Conservation (phyloP, 2,888 invertebrate genomes). For the Drosophila kuntzei region DNA sequence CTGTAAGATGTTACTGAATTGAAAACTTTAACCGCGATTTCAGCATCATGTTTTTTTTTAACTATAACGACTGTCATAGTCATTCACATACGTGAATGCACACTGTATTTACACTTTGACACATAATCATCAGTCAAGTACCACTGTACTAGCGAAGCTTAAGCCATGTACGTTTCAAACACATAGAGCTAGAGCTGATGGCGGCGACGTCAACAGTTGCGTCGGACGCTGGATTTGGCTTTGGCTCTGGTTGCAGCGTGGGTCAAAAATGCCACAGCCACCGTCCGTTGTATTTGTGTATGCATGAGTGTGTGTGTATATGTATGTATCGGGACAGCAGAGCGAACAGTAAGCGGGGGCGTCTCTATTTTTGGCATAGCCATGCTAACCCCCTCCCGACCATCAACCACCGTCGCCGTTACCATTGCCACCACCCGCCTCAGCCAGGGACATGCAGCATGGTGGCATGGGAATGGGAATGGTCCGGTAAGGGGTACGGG, state of each 20-base stretch:
- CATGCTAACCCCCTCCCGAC: slow-evolving; percentile 26
- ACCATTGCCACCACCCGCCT: slow-evolving; percentile 32
- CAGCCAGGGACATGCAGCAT: slow-evolving; percentile 52
- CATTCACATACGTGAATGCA: no score
- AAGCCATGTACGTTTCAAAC: slow-evolving; percentile 64
- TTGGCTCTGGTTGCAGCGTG: slow-evolving; percentile 55
- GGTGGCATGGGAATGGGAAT: slow-evolving; percentile 8
- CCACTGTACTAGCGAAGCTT: slow-evolving; percentile 72
- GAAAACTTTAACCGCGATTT: no score
- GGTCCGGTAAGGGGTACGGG: slow-evolving; percentile 16
- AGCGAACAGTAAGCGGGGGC: slow-evolving; percentile 62
- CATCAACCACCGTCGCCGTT: slow-evolving; percentile 4
- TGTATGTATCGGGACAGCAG: slow-evolving; percentile 29
- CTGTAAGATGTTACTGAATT: no score
- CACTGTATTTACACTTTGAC: background rate
- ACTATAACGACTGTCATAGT: no score
- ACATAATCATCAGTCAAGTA: background rate
- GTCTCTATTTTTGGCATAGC: slow-evolving; percentile 76
- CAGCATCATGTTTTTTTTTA: no score
- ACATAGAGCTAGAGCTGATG: slow-evolving; percentile 58
- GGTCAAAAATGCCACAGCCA: slow-evolving; percentile 56
- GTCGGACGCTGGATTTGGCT: slow-evolving; percentile 52
- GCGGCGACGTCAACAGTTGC: slow-evolving; percentile 46
- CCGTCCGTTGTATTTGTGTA: slow-evolving; percentile 2
- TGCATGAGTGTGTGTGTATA: slow-evolving; percentile 22